Evolutionary conservation across 64 coral and sea anemone species (phyloP).

Genomic region (Catalaphyllia jardinei): DNA sequence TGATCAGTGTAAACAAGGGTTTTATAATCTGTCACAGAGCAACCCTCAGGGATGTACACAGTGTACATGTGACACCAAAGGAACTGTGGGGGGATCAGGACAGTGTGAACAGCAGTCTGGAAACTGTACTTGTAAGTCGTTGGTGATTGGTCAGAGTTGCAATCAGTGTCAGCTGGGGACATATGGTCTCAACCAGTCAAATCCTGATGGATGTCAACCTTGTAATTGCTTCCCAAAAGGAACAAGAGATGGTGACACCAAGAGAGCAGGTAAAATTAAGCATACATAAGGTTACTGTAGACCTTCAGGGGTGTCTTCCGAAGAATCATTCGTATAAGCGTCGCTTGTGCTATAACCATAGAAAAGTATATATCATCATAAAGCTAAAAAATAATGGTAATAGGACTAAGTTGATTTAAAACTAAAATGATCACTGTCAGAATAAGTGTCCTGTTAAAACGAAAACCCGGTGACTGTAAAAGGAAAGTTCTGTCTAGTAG

Average conservation of each 20-base stretch:
- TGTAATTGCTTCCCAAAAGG: conserved; percentile 87
- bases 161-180: conserved; percentile 64
- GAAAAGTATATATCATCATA: no score
- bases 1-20: conserved; percentile 70
- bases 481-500: no score
- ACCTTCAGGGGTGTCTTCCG: no score
- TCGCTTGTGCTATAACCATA: no score
- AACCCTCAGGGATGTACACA: conserved; percentile 64
- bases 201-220: conserved; percentile 82
- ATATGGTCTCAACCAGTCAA: conserved; percentile 62
- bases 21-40: conserved; percentile 59
- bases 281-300: no score
- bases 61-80: conserved; percentile 80
- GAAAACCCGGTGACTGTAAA: no score
- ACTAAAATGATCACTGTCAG: no score
- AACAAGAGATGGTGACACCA: conserved; percentile 70
- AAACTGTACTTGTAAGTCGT: conserved; percentile 86
- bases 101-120: conserved; percentile 78
- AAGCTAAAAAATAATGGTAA: no score
- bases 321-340: no score
- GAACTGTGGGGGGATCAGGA: conserved; percentile 51
- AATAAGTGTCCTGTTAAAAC: no score
- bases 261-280: conserved; percentile 37
- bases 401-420: no score
- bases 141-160: conserved; percentile 70